A percentile compares a stretch with the other conserved stretches of the same genome.
These are phyloP conservation scores for Cephus cinctus DNA, from an alignment of 1,140 invertebrate species.

Conservation along the genomic window DNA sequence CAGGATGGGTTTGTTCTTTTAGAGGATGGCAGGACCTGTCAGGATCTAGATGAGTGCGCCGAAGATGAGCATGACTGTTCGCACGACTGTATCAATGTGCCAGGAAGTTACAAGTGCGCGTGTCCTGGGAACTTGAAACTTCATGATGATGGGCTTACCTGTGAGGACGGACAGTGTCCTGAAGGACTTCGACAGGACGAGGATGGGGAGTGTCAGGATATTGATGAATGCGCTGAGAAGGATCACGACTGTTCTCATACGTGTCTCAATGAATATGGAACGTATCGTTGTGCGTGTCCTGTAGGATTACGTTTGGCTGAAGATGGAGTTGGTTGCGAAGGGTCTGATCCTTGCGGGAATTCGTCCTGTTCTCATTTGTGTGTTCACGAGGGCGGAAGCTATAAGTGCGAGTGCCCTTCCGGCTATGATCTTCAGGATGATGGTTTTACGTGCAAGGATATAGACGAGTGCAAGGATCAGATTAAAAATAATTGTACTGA, in stretches of 20 bases:
- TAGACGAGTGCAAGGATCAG: slow-evolving; percentile 49
- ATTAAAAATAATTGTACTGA: slow-evolving; percentile 29
- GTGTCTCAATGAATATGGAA: slow-evolving; percentile 52
- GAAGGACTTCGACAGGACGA: slow-evolving; percentile 50
- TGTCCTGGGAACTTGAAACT: slow-evolving; percentile 74
- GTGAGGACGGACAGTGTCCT: slow-evolving; percentile 61
- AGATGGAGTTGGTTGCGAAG: slow-evolving; percentile 17
- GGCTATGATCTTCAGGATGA: slow-evolving; percentile 36
- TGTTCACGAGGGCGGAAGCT: slow-evolving; percentile 36
- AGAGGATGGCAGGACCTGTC: slow-evolving; percentile 31
- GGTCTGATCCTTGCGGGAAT: not conserved
- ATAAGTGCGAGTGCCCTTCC: slow-evolving; percentile 21
- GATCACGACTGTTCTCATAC: slow-evolving; percentile 59
- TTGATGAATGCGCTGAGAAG: slow-evolving; percentile 75
- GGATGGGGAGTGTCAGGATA: slow-evolving; percentile 58
- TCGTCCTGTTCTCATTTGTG: slow-evolving; percentile 30
- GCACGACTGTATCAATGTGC: slow-evolving; percentile 74
- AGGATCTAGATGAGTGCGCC: slow-evolving; percentile 77
- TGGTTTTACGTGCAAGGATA: slow-evolving; percentile 47
- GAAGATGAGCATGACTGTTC: slow-evolving; percentile 63
- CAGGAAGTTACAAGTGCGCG: slow-evolving; percentile 75
- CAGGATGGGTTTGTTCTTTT: slow-evolving; percentile 29
- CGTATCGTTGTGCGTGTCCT: slow-evolving; percentile 64
- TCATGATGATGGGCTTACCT: slow-evolving; percentile 68
- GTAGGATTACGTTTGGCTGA: slow-evolving; percentile 47